Conservation (phyloP, 2,888 invertebrate genomes). For the Phengaris arion region DNA sequence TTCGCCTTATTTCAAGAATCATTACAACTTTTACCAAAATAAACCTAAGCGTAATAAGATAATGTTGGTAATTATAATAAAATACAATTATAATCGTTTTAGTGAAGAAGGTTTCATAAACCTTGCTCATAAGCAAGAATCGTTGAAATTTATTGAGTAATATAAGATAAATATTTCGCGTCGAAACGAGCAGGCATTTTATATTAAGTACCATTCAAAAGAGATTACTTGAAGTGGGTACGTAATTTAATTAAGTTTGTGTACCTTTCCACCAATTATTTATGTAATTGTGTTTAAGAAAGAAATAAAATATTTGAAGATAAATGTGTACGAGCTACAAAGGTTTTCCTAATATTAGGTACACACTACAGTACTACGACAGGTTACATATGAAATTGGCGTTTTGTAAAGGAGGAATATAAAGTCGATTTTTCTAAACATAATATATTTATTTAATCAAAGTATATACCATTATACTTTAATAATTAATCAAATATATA, state of each 20-base stretch:
- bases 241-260: conserved; percentile 29
- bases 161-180: conserved; percentile 29
- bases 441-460: too few species aligned
- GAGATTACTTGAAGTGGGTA: conserved; percentile 27
- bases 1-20: too few species aligned
- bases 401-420: too few species aligned
- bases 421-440: too few species aligned
- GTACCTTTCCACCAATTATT: conserved; percentile 28
- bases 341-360: not conserved
- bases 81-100: conserved; percentile 16
- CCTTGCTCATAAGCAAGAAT: conserved; percentile 16
- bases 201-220: conserved; percentile 30
- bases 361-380: too few species aligned
- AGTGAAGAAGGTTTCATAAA: not conserved
- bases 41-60: not conserved
- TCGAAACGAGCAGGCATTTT: conserved; percentile 28
- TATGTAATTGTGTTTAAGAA: conserved; percentile 17
- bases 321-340: not conserved
- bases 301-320: conserved; percentile 5
- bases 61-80: not conserved
- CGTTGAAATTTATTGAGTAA: conserved; percentile 29
- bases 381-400: too few species aligned
- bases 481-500: too few species aligned
- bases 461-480: too few species aligned
- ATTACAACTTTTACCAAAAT: too few species aligned